phyloP scores from a whole-genome alignment of 2,113 vertebrate species.

The Brienomyrus longianalis region DNA sequence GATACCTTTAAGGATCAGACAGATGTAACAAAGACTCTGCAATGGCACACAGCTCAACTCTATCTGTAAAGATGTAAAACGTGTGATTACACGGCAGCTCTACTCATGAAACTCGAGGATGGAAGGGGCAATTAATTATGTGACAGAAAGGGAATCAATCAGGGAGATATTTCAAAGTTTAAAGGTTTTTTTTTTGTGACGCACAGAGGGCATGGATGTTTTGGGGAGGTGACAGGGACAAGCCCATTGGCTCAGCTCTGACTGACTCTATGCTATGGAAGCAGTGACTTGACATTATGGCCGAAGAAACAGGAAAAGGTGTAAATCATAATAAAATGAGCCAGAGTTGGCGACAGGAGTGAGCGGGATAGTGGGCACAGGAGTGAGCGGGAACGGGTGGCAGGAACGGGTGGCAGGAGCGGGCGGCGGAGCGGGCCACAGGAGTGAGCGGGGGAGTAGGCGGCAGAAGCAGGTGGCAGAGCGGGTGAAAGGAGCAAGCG shows the following conservation, averaged over 20 bases:
- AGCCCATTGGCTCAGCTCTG: not conserved
- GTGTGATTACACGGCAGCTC: not conserved
- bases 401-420: no score
- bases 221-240: not conserved
- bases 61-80: not conserved
- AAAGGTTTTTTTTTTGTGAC: not conserved
- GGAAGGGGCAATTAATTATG: not conserved
- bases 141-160: not conserved
- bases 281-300: not conserved
- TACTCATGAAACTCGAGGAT: not conserved
- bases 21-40: not conserved
- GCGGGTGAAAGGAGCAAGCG: no score
- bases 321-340: not conserved
- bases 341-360: not conserved
- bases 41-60: not conserved
- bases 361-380: no score
- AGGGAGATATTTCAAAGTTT: not conserved
- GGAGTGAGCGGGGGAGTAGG: no score
- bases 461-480: not conserved
- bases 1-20: not conserved
- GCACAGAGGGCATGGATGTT: not conserved
- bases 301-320: not conserved
- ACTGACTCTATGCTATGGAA: not conserved
- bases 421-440: rapidly evolving
- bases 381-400: no score